Evolutionary conservation across 2,113 vertebrate genomes (phyloP).

Genomic region (Salvelinus fontinalis): DNA sequence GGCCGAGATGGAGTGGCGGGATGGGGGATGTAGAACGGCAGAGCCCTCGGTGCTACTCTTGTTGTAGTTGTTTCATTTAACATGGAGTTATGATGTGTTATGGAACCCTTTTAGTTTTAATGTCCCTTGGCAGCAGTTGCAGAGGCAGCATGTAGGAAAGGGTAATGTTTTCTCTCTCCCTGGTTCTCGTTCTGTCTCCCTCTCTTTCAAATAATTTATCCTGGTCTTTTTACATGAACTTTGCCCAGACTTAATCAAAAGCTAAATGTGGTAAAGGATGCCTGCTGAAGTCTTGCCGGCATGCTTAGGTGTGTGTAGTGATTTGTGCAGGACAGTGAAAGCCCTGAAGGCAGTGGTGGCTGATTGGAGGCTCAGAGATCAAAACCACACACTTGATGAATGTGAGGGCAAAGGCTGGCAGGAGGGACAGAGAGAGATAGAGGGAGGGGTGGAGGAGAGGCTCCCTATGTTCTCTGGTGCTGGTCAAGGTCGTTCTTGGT

Average conservation of each 20-base stretch:
- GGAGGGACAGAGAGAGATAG: constrained; percentile 42
- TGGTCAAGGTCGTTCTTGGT: constrained; percentile 89
- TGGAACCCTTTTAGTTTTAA: no score
- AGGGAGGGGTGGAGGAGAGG: constrained; percentile 1
- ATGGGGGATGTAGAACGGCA: not conserved
- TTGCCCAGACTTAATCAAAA: constrained; percentile 58
- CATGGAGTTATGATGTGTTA: constrained; percentile 72
- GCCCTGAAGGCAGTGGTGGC: constrained; percentile 78
- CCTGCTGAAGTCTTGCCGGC: constrained; percentile 6
- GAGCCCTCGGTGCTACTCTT: no score
- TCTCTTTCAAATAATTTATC: constrained; percentile 33
- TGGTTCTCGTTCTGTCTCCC: not conserved
- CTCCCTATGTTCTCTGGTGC: constrained; percentile 72
- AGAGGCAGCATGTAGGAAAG: constrained; percentile 58
- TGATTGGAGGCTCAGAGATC: constrained; percentile 96
- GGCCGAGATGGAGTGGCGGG: not conserved
- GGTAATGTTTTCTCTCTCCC: constrained; percentile 12
- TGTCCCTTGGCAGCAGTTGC: constrained; percentile 55
- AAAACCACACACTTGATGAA: constrained; percentile 93
- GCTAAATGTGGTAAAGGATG: constrained; percentile 60
- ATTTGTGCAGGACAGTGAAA: constrained; percentile 40
- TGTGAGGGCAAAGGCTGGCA: constrained; percentile 83
- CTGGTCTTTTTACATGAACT: constrained; percentile 57
- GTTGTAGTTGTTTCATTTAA: constrained; percentile 70
- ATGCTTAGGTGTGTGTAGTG: constrained; percentile 4